Base-by-base conservation (phyloP, 2,113 vertebrate genomes). In the Plecotus auritus region DNA sequence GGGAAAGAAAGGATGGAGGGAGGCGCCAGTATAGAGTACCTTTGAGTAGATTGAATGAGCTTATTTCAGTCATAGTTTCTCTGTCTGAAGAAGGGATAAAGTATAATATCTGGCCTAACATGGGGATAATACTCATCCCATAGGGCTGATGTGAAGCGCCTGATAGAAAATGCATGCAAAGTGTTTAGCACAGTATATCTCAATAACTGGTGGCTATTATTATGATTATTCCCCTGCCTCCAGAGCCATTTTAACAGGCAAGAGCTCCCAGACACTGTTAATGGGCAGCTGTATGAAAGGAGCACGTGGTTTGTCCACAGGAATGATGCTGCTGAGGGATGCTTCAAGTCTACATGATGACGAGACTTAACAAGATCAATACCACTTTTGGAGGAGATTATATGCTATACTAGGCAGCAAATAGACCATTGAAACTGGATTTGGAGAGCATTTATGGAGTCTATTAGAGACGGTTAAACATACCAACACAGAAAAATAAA, bases 321-420 rank as follows among this genome's bases (percentile, higher is more conserved):
- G 92, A 96, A 92, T 84, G 95, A 93, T 85, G 94, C 89, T 96
- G 91, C 84, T 49, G 83, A 97, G 96, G 70, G 85, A 93, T 89
- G 51, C 97, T 97, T 91, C 72, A 96, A 96, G 96, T 88, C 88
- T 90, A 47, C 37, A 86, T 97, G 98, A 97, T 96, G 96, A 96
- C 95, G 97, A 96, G 97, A 95, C 96, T 98, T 98, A 98, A 97
- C 96, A 98, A 98, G 98, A 98, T 98, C 98, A 98, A 98, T 98
- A 98, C 95, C 95, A 98, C 97, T 98, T 98, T 97, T 97, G 96
- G 97, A 97, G 95, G 98, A 98, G 98, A 98, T 98, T 98, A 98
- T 98, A 98, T 98, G 98, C 97, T 98, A 92, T 98, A 97, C 97
- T 98, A 98, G 97, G 98, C 98, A 98, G 98, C 98, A 98, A 98